Evolutionary conservation across 2,113 vertebrate species (phyloP).

Genomic region (Machaerirhynchus nigripectus): DNA sequence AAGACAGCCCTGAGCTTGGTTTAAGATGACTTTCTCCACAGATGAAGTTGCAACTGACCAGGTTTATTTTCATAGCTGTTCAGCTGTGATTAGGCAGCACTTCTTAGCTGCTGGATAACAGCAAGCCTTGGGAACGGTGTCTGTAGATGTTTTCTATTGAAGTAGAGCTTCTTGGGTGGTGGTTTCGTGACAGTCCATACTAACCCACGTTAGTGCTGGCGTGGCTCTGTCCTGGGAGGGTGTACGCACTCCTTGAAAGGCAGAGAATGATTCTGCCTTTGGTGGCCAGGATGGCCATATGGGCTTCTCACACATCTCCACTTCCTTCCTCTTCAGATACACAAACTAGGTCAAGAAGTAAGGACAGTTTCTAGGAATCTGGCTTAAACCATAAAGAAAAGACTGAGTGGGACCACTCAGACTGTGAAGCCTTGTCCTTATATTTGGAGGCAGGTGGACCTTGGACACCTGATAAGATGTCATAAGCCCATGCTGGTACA

Average conservation of each 20-base stretch:
- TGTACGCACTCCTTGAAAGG: background rate
- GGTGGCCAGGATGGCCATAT: background rate
- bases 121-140: background rate
- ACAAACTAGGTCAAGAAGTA: background rate
- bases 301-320: background rate
- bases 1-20: background rate
- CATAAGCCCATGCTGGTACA: fast-evolving
- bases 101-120: background rate
- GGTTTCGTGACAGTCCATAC: background rate
- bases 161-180: background rate
- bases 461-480: background rate
- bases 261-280: background rate
- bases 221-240: background rate
- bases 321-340: background rate
- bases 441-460: background rate
- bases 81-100: background rate
- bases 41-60: background rate
- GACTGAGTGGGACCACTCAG: background rate
- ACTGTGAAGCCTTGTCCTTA: background rate
- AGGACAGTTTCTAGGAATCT: background rate
- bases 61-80: background rate
- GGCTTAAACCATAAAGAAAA: background rate
- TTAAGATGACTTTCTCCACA: background rate
- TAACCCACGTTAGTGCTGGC: fast-evolving
- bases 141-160: background rate